These are phyloP conservation scores for Torymus texanus DNA, from an alignment of 2,888 invertebrate species.

Conservation along the genomic window DNA sequence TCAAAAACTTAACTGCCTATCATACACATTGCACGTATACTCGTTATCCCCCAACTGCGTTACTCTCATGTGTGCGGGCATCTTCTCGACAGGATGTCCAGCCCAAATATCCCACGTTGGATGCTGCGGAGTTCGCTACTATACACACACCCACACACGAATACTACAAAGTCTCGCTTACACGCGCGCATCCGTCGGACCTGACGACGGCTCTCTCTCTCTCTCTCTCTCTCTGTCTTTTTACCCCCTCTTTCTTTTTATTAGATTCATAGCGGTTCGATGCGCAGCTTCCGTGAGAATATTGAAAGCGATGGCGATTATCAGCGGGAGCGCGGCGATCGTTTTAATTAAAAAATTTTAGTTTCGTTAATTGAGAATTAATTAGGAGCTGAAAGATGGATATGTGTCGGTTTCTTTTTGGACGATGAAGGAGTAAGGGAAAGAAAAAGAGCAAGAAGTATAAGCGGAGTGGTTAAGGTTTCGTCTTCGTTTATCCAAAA, in stretches of 20 bases:
- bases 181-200: constrained; percentile 6
- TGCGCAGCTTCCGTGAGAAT: constrained; percentile 53
- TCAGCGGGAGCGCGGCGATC: constrained; percentile 11
- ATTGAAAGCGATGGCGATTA: constrained; percentile 56
- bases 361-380: constrained; percentile 3
- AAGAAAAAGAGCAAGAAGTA: no score
- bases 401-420: no score
- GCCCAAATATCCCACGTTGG: constrained; percentile 3
- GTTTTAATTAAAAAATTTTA: constrained; percentile 43
- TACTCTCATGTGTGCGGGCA: no score
- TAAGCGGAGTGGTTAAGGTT: no score
- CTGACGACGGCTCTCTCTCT: constrained; percentile 2
- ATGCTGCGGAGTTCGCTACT: not conserved
- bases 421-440: no score
- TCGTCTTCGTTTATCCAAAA: no score
- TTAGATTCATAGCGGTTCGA: constrained; percentile 55
- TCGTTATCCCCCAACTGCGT: no score
- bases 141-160: no score
- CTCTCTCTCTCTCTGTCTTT: constrained; percentile 18
- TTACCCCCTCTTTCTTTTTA: constrained; percentile 38
- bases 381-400: no score
- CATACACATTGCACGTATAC: no score
- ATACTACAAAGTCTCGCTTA: constrained; percentile 29
- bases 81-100: constrained; percentile 33
- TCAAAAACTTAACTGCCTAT: no score